Conservation (phyloP, 23 tunicate genomes). For the Trididemnum clinides region DNA sequence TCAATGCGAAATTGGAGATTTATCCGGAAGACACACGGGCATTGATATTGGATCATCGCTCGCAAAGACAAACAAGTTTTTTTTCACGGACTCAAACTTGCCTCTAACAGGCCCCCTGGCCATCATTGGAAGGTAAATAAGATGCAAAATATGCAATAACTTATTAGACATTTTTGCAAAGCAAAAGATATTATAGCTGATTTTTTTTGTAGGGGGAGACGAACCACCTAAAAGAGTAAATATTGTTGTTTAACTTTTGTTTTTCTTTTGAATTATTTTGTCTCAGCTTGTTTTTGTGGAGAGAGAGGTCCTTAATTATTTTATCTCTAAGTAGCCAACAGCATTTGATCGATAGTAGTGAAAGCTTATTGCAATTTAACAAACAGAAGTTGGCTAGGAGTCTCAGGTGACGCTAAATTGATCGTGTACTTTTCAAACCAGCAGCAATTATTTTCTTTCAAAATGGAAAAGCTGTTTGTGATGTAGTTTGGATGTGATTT, state of each 20-base stretch:
- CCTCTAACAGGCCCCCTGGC: slow-evolving; percentile 48
- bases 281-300: no score
- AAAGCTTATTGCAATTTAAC: no score
- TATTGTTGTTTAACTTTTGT: neutral
- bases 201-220: no score
- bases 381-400: no score
- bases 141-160: neutral
- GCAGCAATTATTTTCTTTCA: no score
- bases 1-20: slow-evolving; percentile 86
- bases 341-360: no score
- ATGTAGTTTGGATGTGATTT: neutral
- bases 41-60: slow-evolving; percentile 36
- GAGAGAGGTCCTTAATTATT: no score
- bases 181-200: no score
- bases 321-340: no score
- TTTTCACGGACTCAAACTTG: slow-evolving; percentile 61
- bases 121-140: slow-evolving; percentile 65
- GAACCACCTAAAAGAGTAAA: neutral
- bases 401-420: no score
- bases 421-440: no score
- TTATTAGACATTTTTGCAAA: no score
- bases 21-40: slow-evolving; percentile 45
- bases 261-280: neutral
- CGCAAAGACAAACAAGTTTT: slow-evolving; percentile 44
- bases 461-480: neutral